Evolutionary conservation across 2,113 vertebrate genomes (phyloP).

Genomic region (Miniopterus natalensis): DNA sequence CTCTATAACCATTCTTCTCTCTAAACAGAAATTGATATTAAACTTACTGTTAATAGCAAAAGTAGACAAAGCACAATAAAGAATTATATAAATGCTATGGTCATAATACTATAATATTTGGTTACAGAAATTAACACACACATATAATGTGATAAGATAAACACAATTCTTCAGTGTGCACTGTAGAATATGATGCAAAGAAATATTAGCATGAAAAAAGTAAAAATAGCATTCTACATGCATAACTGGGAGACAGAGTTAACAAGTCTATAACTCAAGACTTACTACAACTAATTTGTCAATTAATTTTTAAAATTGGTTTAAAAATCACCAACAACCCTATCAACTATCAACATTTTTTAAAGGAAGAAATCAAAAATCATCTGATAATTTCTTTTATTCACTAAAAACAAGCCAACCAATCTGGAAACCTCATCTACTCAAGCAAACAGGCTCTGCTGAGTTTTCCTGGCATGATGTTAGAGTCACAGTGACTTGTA

Average conservation of each 20-base stretch:
- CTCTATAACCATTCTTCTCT: slow-evolving; percentile 5
- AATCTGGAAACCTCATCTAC: not conserved
- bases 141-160: not conserved
- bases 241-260: not conserved
- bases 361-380: slow-evolving; percentile 17
- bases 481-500: not conserved
- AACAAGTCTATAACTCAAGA: slow-evolving; percentile 27
- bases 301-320: not conserved
- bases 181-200: not conserved
- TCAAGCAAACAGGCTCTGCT: not conserved
- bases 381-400: slow-evolving; percentile 37
- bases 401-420: not conserved
- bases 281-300: not conserved
- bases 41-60: not conserved
- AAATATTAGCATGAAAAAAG: not conserved
- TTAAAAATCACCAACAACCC: slow-evolving; percentile 20
- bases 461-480: not conserved
- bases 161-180: slow-evolving; percentile 28
- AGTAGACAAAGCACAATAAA: not conserved
- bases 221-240: not conserved
- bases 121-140: slow-evolving; percentile 29
- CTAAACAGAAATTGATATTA: not conserved
- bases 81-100: not conserved
- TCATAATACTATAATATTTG: not conserved
- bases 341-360: too few relatives aligned